Percentiles rank a stretch among this genome's conserved stretches.
Evolutionary conservation across 37 sponge, comb jelly and placozoan species (phyloP).

Genomic region (Aplysina aerophoba): DNA sequence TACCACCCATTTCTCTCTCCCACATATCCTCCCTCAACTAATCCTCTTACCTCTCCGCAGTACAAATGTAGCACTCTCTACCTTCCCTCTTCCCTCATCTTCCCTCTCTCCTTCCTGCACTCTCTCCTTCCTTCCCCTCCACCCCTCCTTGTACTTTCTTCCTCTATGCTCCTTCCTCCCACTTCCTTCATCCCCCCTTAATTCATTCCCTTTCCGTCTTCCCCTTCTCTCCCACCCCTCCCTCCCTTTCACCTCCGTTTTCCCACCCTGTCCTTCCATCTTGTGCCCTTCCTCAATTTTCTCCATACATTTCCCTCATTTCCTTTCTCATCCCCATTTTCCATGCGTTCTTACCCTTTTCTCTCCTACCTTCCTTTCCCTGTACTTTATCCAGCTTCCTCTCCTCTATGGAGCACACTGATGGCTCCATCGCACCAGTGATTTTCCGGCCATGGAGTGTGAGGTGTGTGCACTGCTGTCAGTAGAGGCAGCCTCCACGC

Average conservation of each 20-base stretch:
- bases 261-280: too few species aligned
- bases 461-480: conserved; percentile 46
- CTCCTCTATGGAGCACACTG: conserved; percentile 64
- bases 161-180: neutral
- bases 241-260: neutral
- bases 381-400: conserved; percentile 76
- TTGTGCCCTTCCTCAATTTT: too few species aligned
- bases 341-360: too few species aligned
- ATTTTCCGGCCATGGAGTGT: conserved; percentile 55
- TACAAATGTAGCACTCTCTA: neutral
- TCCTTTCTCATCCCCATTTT: too few species aligned
- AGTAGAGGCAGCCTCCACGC: conserved; percentile 54
- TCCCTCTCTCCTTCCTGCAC: neutral
- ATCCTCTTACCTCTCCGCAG: too few species aligned
- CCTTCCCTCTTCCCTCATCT: neutral
- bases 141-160: neutral
- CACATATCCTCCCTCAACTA: too few species aligned
- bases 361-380: too few species aligned
- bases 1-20: too few species aligned
- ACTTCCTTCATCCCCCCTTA: too few species aligned
- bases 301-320: too few species aligned
- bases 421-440: conserved; percentile 76
- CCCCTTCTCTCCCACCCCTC: neutral
- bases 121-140: neutral
- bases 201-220: too few species aligned